Conservation (phyloP, 2,797 vertebrate species). For the Setipinna tenuifilis region DNA sequence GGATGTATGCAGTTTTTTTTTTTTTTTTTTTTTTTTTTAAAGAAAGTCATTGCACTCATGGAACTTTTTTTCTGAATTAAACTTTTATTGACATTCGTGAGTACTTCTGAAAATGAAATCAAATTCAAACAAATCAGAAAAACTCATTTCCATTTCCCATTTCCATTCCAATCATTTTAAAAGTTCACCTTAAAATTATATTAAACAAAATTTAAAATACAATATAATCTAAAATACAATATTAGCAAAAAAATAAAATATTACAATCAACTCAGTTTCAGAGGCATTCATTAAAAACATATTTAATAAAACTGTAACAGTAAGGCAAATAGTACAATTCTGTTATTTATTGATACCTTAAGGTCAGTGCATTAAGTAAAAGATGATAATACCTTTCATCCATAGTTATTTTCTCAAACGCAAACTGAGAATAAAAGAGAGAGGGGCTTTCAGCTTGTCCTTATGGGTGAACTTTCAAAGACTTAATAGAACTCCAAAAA, state of each 20-base stretch:
- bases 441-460: not conserved
- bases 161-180: not conserved
- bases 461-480: not conserved
- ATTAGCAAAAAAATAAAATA: not conserved
- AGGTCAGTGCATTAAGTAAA: not conserved
- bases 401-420: not conserved
- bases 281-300: slow-evolving; percentile 1
- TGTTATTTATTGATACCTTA: slow-evolving; percentile 4
- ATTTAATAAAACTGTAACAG: not conserved
- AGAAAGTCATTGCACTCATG: too few species aligned
- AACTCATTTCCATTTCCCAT: not conserved
- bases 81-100: slow-evolving; percentile 16
- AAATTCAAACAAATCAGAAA: not conserved
- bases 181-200: not conserved
- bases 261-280: slow-evolving; percentile 15
- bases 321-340: slow-evolving; percentile 11
- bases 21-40: too few species aligned
- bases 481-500: not conserved
- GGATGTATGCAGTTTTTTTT: too few species aligned
- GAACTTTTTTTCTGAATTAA: too few species aligned
- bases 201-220: not conserved
- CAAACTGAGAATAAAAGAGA: not conserved
- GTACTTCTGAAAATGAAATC: not conserved
- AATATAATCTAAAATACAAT: not conserved
- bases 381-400: not conserved